Conservation (phyloP, 2,113 vertebrate genomes). For the Raphicerus campestris region DNA sequence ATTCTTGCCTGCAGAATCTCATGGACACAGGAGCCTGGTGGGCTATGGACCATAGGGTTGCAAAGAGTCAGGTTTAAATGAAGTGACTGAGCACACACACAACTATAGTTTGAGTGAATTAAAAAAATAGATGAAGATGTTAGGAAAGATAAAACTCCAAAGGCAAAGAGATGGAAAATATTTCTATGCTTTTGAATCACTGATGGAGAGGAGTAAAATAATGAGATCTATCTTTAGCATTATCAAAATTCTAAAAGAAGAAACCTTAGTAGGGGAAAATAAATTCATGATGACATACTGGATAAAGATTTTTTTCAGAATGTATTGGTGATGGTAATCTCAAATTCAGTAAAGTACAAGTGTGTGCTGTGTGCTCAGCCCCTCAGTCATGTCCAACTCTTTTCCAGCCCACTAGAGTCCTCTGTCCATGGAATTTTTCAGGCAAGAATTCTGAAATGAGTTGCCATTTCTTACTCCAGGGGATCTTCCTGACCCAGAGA, state of each 20-base stretch:
- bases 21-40: not conserved
- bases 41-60: not conserved
- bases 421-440: not conserved
- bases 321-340: not conserved
- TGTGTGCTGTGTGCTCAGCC: not conserved
- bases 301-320: not conserved
- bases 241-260: not conserved
- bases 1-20: not conserved
- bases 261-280: not conserved
- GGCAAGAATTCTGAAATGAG: not conserved
- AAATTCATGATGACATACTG: not conserved
- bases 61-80: not conserved
- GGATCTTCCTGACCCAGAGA: not conserved
- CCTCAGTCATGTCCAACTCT: not conserved
- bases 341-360: not conserved
- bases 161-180: not conserved
- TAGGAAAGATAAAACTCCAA: not conserved
- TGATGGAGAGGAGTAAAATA: not conserved
- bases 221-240: not conserved
- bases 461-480: not conserved
- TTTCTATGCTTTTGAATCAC: not conserved
- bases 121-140: not conserved
- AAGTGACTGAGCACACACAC: not conserved
- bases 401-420: not conserved
- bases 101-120: not conserved